These are phyloP conservation scores for Cyanocitta stelleri DNA, from an alignment of 2,113 vertebrate genomes.

Conservation along the genomic window DNA sequence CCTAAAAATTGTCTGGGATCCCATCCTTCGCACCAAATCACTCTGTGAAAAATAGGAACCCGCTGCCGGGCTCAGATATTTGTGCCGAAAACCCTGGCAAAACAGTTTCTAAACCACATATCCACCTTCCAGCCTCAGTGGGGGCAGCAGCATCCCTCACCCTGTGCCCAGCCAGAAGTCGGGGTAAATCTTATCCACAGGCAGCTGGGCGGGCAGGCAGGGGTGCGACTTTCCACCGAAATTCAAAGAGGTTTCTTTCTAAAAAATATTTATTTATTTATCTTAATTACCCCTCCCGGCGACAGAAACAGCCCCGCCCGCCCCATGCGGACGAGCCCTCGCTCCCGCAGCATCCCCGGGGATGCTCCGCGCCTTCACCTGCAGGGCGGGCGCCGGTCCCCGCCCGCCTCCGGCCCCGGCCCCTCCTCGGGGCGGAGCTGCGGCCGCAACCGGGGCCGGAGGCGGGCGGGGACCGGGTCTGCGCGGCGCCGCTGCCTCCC, in stretches of 20 bases:
- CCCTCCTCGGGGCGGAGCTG: not conserved
- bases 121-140: not conserved
- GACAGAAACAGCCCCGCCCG: not conserved
- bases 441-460: not conserved
- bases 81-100: not conserved
- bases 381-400: not conserved
- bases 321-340: not conserved
- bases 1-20: not conserved
- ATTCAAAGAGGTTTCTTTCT: not conserved
- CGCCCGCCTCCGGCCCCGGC: not conserved
- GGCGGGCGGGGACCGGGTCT: not conserved
- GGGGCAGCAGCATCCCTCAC: not conserved
- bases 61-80: not conserved
- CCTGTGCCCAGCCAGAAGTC: not conserved
- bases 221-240: not conserved
- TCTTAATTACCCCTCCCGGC: not conserved
- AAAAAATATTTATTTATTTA: not conserved
- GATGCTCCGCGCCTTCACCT: not conserved
- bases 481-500: not conserved
- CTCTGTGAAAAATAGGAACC: not conserved
- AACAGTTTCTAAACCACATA: not conserved
- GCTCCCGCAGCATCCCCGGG: not conserved
- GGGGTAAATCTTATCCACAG: not conserved
- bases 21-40: accelerated
- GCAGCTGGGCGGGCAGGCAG: not conserved